Evolutionary conservation across 2,797 vertebrate species (phyloP).

Genomic region (Sarcophilus harrisii): DNA sequence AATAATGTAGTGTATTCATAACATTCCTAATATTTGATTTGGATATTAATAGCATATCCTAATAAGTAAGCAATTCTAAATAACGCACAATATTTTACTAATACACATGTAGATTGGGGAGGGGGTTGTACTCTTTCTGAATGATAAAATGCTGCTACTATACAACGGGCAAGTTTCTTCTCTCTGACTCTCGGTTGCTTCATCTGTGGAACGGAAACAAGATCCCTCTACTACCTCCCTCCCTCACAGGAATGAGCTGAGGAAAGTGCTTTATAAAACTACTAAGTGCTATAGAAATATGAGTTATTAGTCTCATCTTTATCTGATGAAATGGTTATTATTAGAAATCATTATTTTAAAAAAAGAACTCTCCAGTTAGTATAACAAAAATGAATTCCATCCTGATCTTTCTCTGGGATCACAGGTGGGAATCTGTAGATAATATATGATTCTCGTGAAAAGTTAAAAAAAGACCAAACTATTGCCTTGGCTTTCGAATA

Average conservation of each 20-base stretch:
- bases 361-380: conserved; percentile 66
- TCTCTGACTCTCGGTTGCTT: not conserved
- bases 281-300: not conserved
- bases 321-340: not conserved
- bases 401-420: conserved; percentile 27
- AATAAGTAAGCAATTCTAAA: conserved; percentile 46
- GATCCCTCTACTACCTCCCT: not conserved
- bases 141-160: not conserved
- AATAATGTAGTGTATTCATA: conserved; percentile 77
- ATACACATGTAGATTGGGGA: conserved; percentile 50
- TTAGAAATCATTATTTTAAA: conserved; percentile 54
- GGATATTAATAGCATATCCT: conserved; percentile 34
- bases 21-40: conserved; percentile 55
- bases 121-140: conserved; percentile 2
- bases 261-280: not conserved
- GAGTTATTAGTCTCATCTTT: not conserved
- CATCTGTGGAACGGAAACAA: not conserved
- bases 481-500: conserved; percentile 21
- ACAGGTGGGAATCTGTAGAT: conserved; percentile 48
- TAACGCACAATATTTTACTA: conserved; percentile 37
- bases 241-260: not conserved
- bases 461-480: conserved; percentile 47
- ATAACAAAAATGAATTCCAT: conserved; percentile 55
- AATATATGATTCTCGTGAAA: conserved; percentile 26
- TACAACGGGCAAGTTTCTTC: not conserved